Percentiles rank a stretch among this genome's conserved stretches.
These are phyloP conservation scores for Patella caerulea DNA, from an alignment of 2,888 invertebrate species.

Conservation along the genomic window DNA sequence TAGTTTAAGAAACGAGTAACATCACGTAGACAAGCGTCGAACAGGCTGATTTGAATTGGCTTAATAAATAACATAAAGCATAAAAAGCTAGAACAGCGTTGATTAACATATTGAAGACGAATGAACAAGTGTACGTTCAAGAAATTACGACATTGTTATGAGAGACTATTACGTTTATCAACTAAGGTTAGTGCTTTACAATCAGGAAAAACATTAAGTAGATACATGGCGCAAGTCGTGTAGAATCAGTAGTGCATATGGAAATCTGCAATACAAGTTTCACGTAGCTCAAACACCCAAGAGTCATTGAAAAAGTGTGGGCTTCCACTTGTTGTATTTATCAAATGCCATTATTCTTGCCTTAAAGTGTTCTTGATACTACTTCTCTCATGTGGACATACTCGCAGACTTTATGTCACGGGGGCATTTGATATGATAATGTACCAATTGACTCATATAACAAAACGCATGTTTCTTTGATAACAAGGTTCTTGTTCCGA, in stretches of 20 bases:
- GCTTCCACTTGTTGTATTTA: no score
- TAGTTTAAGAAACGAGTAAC: no score
- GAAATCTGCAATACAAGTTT: slow-evolving; percentile 1
- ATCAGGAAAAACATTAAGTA: slow-evolving; percentile 7
- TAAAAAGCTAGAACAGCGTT: no score
- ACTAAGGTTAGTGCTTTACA: neutral
- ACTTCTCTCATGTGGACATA: neutral
- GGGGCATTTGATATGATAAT: neutral
- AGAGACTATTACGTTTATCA: neutral
- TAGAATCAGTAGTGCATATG: neutral
- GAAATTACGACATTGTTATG: slow-evolving; percentile 1
- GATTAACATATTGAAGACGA: no score
- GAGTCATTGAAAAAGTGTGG: neutral
- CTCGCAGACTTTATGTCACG: neutral
- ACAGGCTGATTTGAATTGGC: no score
- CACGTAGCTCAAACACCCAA: slow-evolving; percentile 6
- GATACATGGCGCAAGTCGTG: neutral
- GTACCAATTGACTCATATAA: slow-evolving; percentile 9
- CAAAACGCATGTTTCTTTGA: slow-evolving; percentile 2
- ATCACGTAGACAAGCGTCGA: no score
- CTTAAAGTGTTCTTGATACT: no score
- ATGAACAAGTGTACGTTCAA: no score
- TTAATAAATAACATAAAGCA: no score
- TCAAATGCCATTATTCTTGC: no score
- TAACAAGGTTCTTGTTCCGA: slow-evolving; percentile 5